Percentiles rank a stretch among this genome's conserved stretches.
Evolutionary conservation across 92 coral and sea anemone genomes (phyloP).

Genomic region (Hydrozoanthus gracilis): DNA sequence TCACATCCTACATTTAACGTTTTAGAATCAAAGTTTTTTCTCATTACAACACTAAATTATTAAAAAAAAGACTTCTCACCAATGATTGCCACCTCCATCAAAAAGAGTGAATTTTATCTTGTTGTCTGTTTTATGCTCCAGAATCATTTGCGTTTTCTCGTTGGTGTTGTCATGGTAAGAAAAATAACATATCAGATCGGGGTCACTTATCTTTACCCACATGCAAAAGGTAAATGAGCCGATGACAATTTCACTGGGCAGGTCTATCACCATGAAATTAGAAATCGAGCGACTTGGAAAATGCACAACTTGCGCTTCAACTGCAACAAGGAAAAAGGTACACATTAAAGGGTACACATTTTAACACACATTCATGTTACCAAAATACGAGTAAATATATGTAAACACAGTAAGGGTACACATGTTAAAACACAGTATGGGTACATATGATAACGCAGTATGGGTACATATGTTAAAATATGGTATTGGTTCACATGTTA

Average conservation of each 20-base stretch:
- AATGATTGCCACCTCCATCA: background rate
- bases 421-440: too few species aligned
- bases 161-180: background rate
- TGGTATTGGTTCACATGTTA: too few species aligned
- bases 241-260: background rate
- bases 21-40: too few species aligned
- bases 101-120: background rate
- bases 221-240: conserved; percentile 1
- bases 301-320: conserved; percentile 2
- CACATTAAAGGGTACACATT: too few species aligned
- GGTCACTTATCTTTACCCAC: conserved; percentile 4
- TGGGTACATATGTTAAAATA: too few species aligned
- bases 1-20: too few species aligned
- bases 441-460: too few species aligned
- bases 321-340: background rate
- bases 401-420: too few species aligned
- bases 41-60: too few species aligned
- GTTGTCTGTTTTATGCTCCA: conserved; percentile 2
- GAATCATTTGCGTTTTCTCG: background rate
- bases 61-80: conserved; percentile 6
- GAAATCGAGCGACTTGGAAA: conserved; percentile 3
- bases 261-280: background rate
- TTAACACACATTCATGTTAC: too few species aligned
- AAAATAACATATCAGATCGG: background rate
- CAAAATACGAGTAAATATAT: too few species aligned